phyloP scores from a whole-genome alignment of 2,888 invertebrate genomes.

The Caenorhabditis sp. region DNA sequence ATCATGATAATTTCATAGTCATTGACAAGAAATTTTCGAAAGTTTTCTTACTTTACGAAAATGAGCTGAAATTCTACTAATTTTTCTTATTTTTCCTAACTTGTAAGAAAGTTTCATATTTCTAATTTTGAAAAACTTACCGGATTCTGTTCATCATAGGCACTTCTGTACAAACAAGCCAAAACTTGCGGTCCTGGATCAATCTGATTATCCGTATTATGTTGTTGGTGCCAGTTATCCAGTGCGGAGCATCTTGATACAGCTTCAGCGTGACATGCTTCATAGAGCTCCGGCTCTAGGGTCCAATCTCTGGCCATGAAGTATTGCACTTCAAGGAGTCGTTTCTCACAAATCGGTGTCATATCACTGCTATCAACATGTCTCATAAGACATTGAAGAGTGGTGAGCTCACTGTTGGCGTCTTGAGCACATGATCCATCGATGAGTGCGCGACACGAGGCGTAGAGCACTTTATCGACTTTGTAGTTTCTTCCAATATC shows the following conservation, averaged over 20 bases:
- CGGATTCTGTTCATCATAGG: slow-evolving; percentile 71
- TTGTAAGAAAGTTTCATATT: too few relatives aligned
- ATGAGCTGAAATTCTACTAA: too few relatives aligned
- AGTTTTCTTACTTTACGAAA: too few relatives aligned
- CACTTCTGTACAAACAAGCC: slow-evolving; percentile 85
- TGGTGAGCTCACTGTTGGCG: slow-evolving; percentile 64
- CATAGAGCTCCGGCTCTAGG: slow-evolving; percentile 86
- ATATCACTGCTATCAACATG: slow-evolving; percentile 81
- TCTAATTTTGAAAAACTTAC: slow-evolving; percentile 21
- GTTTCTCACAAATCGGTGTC: slow-evolving; percentile 87
- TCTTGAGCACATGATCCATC: slow-evolving; percentile 71
- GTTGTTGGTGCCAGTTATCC: slow-evolving; percentile 65
- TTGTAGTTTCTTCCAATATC: slow-evolving; percentile 95
- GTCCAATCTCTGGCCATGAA: slow-evolving; percentile 94
- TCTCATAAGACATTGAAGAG: slow-evolving; percentile 93
- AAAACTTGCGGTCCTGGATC: slow-evolving; percentile 85
- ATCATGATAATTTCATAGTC: too few relatives aligned
- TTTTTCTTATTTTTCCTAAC: too few relatives aligned
- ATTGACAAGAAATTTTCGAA: too few relatives aligned
- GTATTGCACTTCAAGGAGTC: slow-evolving; percentile 90
- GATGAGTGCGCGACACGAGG: slow-evolving; percentile 63
- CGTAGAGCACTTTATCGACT: slow-evolving; percentile 77
- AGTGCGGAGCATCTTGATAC: slow-evolving; percentile 69
- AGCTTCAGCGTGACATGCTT: slow-evolving; percentile 88
- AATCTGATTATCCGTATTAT: slow-evolving; percentile 75